Base-by-base conservation (phyloP, 1,140 invertebrate genomes). In the Episyrphus balteatus region DNA sequence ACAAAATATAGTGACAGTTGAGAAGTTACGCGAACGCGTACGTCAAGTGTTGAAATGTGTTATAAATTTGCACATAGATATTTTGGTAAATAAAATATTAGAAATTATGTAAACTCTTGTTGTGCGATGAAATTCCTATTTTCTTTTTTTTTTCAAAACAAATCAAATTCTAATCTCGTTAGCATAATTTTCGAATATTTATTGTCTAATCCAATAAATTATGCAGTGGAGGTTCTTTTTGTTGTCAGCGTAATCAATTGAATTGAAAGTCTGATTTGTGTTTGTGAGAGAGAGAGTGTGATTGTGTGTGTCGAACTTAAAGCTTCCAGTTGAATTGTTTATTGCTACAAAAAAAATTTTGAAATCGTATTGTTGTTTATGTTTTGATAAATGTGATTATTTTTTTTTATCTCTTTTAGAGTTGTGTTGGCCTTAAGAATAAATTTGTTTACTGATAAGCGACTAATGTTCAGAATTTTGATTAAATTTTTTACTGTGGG, bases 1-100 rank as follows among this genome's bases (percentile, higher is more conserved):
- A 46, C 57, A 48, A 21, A 55, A 62, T 44, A 50, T 62, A 46
- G 46, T 43, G 47, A 63, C 46, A 45, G 57, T 66, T 32, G 63
- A 66, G 51, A 64, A 54, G 42, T 51, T 66, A 42, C 59, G 63
- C 42, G 51, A 44, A 51, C 58, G 63, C 17, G 63, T 64, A 44
- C 59, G 53, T 53, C 59, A 66, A 62, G 57, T 66, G 55, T 52
- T 66, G 42, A 61, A 62, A 56, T 66, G 63, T 66, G 63, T 66
- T 51, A 66, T 66, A 56, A 66, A 66, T 62, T 63, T 66, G 51
- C 63, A 66, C 54, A 66, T 66, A 49, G 63, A 66, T 49, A 61
- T 66, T 62, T 59, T 66, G 61, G 63, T 66, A 66, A 62, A 56
- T 54, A 49, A 55, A 53, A 15, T 26, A 46, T 38, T 33, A 31